Percentiles rank a stretch among this genome's conserved stretches.
phyloP scores from a whole-genome alignment of 2,888 invertebrate genomes.

The Halocaridina rubra region DNA sequence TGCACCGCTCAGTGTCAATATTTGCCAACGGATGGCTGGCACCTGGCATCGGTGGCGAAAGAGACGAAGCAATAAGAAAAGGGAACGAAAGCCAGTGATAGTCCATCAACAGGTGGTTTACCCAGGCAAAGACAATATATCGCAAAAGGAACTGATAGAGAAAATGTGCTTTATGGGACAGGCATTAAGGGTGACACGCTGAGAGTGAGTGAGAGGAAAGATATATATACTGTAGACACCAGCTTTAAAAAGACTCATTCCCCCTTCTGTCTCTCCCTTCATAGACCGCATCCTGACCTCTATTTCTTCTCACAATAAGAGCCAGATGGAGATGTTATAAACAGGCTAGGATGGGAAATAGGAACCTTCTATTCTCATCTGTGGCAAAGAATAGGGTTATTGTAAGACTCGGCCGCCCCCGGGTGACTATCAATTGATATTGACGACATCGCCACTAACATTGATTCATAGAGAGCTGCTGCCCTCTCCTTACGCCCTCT shows the following conservation, averaged over 20 bases:
- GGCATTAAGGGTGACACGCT: constrained; percentile 40
- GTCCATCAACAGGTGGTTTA: constrained; percentile 15
- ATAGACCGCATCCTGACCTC: neutral
- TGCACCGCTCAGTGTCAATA: too few relatives aligned
- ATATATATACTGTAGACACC: too few relatives aligned
- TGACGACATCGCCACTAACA: constrained; percentile 25
- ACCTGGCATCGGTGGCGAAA: neutral
- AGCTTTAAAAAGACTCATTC: neutral
- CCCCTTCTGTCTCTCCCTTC: neutral
- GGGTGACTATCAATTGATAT: constrained; percentile 48
- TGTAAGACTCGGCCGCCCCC: constrained; percentile 43
- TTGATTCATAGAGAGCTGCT: neutral
- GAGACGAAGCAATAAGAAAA: neutral
- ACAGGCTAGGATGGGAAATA: neutral
- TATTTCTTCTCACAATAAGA: neutral
- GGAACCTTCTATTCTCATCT: constrained; percentile 48
- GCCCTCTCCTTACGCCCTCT: neutral
- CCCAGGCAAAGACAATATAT: constrained; percentile 33
- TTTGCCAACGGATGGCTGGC: neutral
- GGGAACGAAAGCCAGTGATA: constrained; percentile 16
- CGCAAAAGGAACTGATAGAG: constrained; percentile 22
- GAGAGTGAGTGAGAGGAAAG: too few relatives aligned
- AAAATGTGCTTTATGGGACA: constrained; percentile 44
- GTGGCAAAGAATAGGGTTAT: constrained; percentile 48
- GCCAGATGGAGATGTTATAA: too few relatives aligned